Base-by-base conservation (phyloP, 2,888 invertebrate genomes). In the Pseudococcus longispinus region DNA sequence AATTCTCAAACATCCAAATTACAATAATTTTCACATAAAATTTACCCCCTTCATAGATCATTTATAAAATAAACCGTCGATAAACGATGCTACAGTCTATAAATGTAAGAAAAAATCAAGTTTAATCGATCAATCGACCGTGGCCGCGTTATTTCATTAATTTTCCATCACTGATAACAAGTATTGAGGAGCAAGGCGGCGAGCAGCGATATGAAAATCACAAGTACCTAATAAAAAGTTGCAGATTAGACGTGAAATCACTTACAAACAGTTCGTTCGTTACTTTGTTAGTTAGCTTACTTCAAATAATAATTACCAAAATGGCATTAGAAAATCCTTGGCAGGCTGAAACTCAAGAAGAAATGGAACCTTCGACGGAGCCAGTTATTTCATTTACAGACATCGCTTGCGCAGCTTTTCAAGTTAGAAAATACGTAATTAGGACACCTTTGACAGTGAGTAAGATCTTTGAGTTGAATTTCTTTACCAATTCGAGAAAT, bases 361-460 rank as follows among this genome's bases (percentile, higher is more conserved):
- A 15, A 70, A 2, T 18, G 29, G 29, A 70, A 4, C 26, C 32
- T 70, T 65, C 26, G n/a, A 65, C 5, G 2, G 18, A 97, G 0
- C 92, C 93, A 85, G 92, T 91, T 89, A 93, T 97, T 84, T 92
- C 93, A 3, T 97, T 97, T 90, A 95, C 96, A 90, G 97, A 97
- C 90, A 94, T 97, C 51, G 96, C 96, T 18, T 96, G 96, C 0
- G 98, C 98, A 0, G 95, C 97, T 0, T 97, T 94, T 91, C 94
- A 95, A 90, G 96, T 98, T 88, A 95, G 95, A 90, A 93, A 93
- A 89, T 96, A 96, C 77, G 93, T 98, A 84, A 92, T 94, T 88
- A 93, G 94, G 89, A 98, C 98, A 87, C 96, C 97, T 85, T 98
- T 98, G 91, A 94, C 94, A 90, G 97, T 96, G 92, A 92, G 93